phyloP scores from a whole-genome alignment of 2,113 vertebrate genomes.

The Cepphus grylle region DNA sequence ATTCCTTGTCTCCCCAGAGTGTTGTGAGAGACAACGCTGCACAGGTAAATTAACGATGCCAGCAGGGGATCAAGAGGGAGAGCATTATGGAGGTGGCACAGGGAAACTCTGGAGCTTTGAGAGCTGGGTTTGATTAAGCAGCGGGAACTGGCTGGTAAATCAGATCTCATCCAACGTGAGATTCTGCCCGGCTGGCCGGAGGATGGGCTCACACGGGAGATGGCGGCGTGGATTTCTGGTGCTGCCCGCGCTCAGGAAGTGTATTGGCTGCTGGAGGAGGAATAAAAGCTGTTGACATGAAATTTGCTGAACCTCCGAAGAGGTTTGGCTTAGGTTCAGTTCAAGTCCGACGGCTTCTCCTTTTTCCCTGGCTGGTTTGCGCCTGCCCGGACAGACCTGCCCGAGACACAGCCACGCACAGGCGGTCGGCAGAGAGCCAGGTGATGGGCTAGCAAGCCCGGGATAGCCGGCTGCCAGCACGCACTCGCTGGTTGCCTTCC shows the following conservation, averaged over 20 bases:
- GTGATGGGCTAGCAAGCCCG: neutral
- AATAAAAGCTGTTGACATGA: neutral
- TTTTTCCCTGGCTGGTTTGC: neutral
- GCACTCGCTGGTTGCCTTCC: fast-evolving
- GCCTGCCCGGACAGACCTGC: neutral
- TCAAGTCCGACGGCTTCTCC: neutral
- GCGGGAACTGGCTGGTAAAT: neutral
- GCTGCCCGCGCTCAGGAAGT: neutral
- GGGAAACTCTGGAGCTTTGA: neutral
- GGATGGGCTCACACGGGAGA: fast-evolving
- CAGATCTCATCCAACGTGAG: neutral
- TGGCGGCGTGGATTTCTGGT: too few species aligned
- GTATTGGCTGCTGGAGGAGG: neutral
- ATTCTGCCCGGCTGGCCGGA: neutral
- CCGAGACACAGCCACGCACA: neutral
- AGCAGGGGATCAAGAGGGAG: neutral
- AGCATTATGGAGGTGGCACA: neutral
- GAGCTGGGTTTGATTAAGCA: neutral
- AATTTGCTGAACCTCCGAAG: neutral
- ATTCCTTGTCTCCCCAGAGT: neutral
- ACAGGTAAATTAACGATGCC: neutral
- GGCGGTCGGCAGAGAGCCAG: neutral
- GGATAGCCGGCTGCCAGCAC: neutral
- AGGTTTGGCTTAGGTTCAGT: neutral
- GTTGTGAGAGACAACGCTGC: neutral